Base-by-base conservation (phyloP, 2,797 vertebrate genomes). In the Characodon lateralis region DNA sequence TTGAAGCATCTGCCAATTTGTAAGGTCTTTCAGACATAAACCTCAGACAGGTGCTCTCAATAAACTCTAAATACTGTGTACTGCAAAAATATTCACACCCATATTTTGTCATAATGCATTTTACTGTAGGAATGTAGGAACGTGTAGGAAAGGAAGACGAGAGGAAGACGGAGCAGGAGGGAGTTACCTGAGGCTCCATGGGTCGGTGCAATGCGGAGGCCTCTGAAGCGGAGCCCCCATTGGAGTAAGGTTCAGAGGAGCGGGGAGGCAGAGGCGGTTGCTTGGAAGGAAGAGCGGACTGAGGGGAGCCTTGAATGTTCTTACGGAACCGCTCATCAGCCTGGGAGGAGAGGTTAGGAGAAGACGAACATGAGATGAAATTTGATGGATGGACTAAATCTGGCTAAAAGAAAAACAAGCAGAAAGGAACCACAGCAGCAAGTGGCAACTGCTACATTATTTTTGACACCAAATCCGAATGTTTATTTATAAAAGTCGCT, bases 241-340 rank as follows among this genome's bases (percentile, higher is more conserved):
- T 99, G 90, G 98, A 98, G 96, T 97, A 99, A 9, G 97, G 97
- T 91, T 99, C 98, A 73, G 97, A 92, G 83, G 94, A 97, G 92
- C 98, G 97, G 91, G 97, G 97, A 95, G 97, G 98, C 93, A 98
- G 96, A 87, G 97, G 96, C 88, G 97, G 96, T 91, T 97, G 98
- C 92, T 98, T 98, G 95, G 96, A 96, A 94, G 96, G 96, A 88
- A 97, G 96, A 89, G 96, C 96, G n/a, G 95, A 95, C 95, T 99
- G 98, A 89, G 98, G 98, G 91, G 98, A 98, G 91, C 97, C 96
- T 94, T 98, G 98, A 91, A 97, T 97, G 93, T 97, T 97, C 95
- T 99, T 99, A 87, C 97, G 97, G 95, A 97, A 98, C 76, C 97
- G 95, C 89, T 99, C 98, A 77, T 99, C 98, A 74, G 96, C 97